Percentiles rank a stretch among this genome's conserved stretches.
Conservation (phyloP, 2,113 vertebrate species). For the Cebus imitator region DNA sequence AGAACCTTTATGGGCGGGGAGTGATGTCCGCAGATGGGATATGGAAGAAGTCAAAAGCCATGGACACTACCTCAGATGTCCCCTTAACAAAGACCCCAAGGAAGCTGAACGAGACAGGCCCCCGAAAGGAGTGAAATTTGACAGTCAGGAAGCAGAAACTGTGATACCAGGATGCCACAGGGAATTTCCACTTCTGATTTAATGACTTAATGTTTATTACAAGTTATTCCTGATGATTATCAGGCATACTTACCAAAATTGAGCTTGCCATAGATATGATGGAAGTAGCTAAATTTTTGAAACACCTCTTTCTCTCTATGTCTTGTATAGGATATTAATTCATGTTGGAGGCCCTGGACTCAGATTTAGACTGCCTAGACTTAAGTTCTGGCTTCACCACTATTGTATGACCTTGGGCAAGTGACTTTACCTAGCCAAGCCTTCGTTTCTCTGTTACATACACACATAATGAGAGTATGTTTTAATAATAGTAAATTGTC, state of each 20-base stretch:
- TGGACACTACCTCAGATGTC: background rate
- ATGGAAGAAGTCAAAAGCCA: background rate
- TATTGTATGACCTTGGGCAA: background rate
- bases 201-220: background rate
- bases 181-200: background rate
- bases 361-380: background rate
- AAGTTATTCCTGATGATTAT: background rate
- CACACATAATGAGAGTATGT: background rate
- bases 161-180: background rate
- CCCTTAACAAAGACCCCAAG: background rate
- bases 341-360: background rate
- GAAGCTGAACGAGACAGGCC: background rate
- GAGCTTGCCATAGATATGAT: background rate
- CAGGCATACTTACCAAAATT: background rate
- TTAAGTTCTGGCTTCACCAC: background rate
- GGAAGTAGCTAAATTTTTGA: background rate
- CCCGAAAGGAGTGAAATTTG: no score
- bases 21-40: background rate
- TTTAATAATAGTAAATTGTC: slow-evolving; percentile 7
- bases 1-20: background rate
- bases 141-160: background rate
- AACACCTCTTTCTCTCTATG: background rate
- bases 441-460: background rate
- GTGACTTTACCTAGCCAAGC: background rate
- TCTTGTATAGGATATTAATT: background rate